Base-by-base conservation (phyloP, 2,797 vertebrate species). In the Lagocephalus sceleratus region DNA sequence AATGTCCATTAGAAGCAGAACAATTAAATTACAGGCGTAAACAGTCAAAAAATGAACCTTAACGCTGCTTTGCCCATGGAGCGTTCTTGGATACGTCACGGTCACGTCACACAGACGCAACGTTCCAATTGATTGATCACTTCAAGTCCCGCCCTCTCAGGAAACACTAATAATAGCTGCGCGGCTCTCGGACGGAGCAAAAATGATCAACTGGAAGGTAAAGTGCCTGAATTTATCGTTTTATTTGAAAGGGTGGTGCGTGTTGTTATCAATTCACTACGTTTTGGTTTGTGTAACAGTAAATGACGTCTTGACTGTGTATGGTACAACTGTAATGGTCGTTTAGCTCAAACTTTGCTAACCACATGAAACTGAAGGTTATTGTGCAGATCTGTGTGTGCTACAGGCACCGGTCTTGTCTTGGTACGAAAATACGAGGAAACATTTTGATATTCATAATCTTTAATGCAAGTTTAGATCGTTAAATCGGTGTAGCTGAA, bases 151-250 rank as follows among this genome's bases (percentile, higher is more conserved):
- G 35, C 75, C 76, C 44, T 1, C 40, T 19, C 1, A 7, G n/a
- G 16, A 0, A 32, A 3, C 15, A 14, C 2, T 32, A 22, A 21
- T 16, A 26, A 45, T 44, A 19, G 42, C 43, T 2, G 1, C 21
- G 0, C 2, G 1, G 4, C 6, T 17, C 9, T 35, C 11, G 14
- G 32, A 35, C 32, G 32, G 11, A 35, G 44, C 5, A 19, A 82
- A 60, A 54, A 88, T 88, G 87, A 81, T 88, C 39, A 88, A 88
- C 45, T 88, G 78, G 80, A 88, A 84, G 85, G 87, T 87, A 76
- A 75, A 19, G 3, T 5, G 0, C 15, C 0, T 0, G 5, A 0
- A 23, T 21, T 0, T 32, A 2, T 3, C 0, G 0, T 17, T 40
- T 40, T 40, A 17, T 42, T 42, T 17, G 19, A 17, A 19, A 2